A percentile compares a stretch with the other conserved stretches of the same genome.
Conservation (phyloP, 2,888 invertebrate species). For the Bibio marci region DNA sequence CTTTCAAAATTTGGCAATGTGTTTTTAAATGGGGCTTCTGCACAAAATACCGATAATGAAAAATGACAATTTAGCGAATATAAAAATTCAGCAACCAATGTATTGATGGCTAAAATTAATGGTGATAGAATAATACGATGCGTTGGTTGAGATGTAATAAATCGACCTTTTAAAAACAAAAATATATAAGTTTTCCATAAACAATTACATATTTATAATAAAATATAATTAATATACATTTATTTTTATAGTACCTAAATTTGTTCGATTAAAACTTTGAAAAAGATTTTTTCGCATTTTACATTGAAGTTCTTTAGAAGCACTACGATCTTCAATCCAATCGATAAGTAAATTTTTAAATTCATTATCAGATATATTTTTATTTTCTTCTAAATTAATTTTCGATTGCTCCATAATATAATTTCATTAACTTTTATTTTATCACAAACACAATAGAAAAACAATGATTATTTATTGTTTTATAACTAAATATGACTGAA, state of each 20-base stretch:
- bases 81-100: slow-evolving; percentile 27
- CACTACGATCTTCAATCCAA: slow-evolving; percentile 24
- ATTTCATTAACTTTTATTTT: too few species aligned
- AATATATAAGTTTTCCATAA: neutral
- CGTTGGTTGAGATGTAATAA: slow-evolving; percentile 13
- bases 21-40: slow-evolving; percentile 24
- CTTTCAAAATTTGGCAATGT: slow-evolving; percentile 22
- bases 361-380: slow-evolving; percentile 21
- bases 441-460: too few species aligned
- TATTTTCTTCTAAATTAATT: slow-evolving; percentile 11
- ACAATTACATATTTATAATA: neutral
- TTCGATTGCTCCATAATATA: too few species aligned
- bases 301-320: slow-evolving; percentile 21
- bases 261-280: slow-evolving; percentile 21
- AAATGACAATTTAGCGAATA: slow-evolving; percentile 26
- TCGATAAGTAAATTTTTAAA: slow-evolving; percentile 22
- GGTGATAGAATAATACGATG: slow-evolving; percentile 19
- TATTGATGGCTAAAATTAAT: slow-evolving; percentile 20
- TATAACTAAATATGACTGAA: too few species aligned
- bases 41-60: slow-evolving; percentile 25
- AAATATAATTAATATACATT: too few species aligned
- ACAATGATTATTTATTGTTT: too few species aligned
- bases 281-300: slow-evolving; percentile 24
- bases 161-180: slow-evolving; percentile 14
- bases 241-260: slow-evolving; percentile 25